Evolutionary conservation across 2,113 vertebrate genomes (phyloP).

Genomic region (Steatornis caripensis): DNA sequence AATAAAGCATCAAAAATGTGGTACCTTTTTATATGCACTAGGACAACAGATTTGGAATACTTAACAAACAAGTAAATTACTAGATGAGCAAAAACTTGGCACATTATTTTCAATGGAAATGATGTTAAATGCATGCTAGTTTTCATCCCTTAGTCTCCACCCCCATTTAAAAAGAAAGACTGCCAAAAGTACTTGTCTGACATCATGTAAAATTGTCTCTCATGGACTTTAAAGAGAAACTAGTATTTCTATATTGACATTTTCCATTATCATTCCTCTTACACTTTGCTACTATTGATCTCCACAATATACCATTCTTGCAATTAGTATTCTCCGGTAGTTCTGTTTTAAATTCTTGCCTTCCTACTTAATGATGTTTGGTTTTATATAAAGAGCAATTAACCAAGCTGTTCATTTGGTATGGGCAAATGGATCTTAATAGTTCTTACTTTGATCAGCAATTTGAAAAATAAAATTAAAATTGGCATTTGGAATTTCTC

Average conservation of each 20-base stretch:
- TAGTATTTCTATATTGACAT: not conserved
- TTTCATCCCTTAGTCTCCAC: not conserved
- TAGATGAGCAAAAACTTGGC: not conserved
- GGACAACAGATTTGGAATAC: not conserved
- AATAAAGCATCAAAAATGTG: not conserved
- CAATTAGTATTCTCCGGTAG: not conserved
- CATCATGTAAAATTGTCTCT: not conserved
- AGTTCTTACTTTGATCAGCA: not conserved
- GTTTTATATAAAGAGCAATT: not conserved
- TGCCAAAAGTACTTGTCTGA: not conserved
- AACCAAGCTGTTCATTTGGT: not conserved
- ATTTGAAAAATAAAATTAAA: not conserved
- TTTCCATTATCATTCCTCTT: not conserved
- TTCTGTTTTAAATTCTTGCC: not conserved
- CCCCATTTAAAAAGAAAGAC: not conserved
- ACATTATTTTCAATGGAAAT: not conserved
- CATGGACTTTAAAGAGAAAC: not conserved
- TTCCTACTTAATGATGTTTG: not conserved
- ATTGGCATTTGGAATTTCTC: not conserved
- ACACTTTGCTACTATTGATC: not conserved
- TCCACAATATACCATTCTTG: not conserved
- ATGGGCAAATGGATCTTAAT: not conserved
- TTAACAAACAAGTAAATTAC: not conserved
- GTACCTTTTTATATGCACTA: not conserved
- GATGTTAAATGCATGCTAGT: not conserved